Base-by-base conservation (phyloP, 2,113 vertebrate genomes). In the Tachysurus vachellii region DNA sequence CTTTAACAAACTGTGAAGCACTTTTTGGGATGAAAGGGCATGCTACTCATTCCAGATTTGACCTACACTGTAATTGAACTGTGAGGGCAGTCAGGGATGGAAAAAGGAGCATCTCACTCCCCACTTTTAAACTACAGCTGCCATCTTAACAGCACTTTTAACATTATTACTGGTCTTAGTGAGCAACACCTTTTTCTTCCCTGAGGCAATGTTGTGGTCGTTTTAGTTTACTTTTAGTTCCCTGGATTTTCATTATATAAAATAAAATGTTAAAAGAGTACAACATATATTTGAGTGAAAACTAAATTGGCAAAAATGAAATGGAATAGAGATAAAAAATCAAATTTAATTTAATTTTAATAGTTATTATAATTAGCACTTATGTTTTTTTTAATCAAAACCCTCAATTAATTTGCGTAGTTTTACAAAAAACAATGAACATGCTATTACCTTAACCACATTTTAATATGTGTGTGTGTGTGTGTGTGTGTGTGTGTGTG, bases 11-110 rank as follows among this genome's bases (percentile, higher is more conserved):
- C 90, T 91, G 89, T 85, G 86, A 91, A 90, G 90, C 85, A 89
- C 91, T 86, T 92, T 92, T 91, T 94, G 91, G 93, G 93, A 94
- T 94, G 89, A 92, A 92, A 89, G 90, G 92, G 88, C 92, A 92
- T 93, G 89, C 12, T 89, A 92, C 93, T 93, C 91, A 92, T 95
- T 90, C 90, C 92, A 88, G 89, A 88, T 88, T 90, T 91, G 93
- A 91, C 90, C 91, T 93, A 92, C 90, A 89, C 91, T 90, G 91
- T 91, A 92, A 92, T 89, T 91, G 88, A 91, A 88, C 89, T 88
- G 36, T 83, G 42, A 85, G 66, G 80, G 8, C 21, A 88, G 76
- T 61, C 42, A 73, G 42, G 62, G 83, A 56, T 62, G 70, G 54
- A 81, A 50, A 83, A 56, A 73, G 31, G 31, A 50, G 47, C 56